Evolutionary conservation across 2,113 vertebrate genomes (phyloP).

Genomic region (Porphyrio hochstetteri): DNA sequence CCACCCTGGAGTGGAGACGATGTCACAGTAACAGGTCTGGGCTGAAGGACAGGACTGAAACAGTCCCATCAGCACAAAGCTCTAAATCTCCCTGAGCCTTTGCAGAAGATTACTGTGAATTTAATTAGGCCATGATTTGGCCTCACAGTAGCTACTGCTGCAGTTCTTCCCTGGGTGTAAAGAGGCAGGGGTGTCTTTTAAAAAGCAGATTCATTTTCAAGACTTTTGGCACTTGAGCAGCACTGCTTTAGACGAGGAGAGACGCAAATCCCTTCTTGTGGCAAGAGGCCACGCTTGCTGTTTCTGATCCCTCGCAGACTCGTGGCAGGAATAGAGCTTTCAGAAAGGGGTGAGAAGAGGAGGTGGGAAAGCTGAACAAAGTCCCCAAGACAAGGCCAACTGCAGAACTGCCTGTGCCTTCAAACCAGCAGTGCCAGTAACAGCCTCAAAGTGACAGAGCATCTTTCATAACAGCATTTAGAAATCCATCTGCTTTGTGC

Average conservation of each 20-base stretch:
- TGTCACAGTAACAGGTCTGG: rapidly evolving
- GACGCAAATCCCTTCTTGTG: background rate
- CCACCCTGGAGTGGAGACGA: background rate
- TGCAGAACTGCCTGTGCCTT: background rate
- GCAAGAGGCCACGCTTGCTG: background rate
- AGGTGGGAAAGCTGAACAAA: background rate
- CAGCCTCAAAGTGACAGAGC: background rate
- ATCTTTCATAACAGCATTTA: background rate
- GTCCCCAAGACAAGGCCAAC: background rate
- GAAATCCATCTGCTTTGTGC: background rate
- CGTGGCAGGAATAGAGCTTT: background rate
- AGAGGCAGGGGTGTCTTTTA: background rate
- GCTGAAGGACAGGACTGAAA: background rate
- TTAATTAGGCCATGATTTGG: constrained; percentile 20
- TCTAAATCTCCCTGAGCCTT: constrained; percentile 8
- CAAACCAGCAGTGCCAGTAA: background rate
- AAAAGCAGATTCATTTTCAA: background rate
- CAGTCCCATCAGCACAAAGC: background rate
- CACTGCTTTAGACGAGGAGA: background rate
- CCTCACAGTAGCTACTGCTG: background rate
- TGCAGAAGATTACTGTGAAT: background rate
- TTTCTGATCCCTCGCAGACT: background rate
- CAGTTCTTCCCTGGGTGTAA: background rate
- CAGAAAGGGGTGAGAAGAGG: background rate
- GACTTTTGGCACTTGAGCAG: background rate